These are phyloP conservation scores for Sussaba pulchella DNA, from an alignment of 2,888 invertebrate genomes.

Conservation along the genomic window DNA sequence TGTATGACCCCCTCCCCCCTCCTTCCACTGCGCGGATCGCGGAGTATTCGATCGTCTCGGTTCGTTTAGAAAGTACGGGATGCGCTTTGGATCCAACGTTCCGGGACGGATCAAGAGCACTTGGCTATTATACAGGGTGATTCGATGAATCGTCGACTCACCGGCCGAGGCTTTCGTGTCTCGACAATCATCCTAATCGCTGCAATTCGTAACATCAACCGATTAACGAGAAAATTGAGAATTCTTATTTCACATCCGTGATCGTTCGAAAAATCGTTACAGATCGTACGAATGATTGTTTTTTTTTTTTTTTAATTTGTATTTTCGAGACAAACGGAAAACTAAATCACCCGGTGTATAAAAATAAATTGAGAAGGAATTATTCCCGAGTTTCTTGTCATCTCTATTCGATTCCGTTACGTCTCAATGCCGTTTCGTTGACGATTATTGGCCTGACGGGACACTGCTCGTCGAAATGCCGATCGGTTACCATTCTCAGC, in stretches of 20 bases:
- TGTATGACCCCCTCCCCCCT: constrained; percentile 9
- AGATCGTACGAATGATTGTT: too few relatives aligned
- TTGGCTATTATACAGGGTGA: constrained; percentile 43
- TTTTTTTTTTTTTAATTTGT: too few relatives aligned
- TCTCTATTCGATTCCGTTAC: neutral
- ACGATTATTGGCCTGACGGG: neutral
- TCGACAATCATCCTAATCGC: neutral
- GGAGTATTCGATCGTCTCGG: constrained; percentile 45
- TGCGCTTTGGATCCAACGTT: constrained; percentile 46
- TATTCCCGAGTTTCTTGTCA: neutral
- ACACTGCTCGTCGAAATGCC: too few relatives aligned
- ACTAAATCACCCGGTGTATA: neutral
- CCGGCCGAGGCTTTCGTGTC: neutral
- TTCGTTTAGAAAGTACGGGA: constrained; percentile 65
- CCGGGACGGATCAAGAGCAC: constrained; percentile 51
- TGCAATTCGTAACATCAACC: neutral
- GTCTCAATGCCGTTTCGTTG: neutral
- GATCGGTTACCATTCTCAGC: too few relatives aligned
- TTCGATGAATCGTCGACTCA: constrained; percentile 6
- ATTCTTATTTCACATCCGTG: neutral
- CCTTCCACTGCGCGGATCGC: constrained; percentile 15
- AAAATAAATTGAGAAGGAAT: neutral
- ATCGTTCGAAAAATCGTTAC: too few relatives aligned
- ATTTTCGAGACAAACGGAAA: too few relatives aligned
- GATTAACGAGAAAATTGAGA: neutral